Evolutionary conservation across 2,113 vertebrate genomes (phyloP).

Genomic region (Clupea harengus): DNA sequence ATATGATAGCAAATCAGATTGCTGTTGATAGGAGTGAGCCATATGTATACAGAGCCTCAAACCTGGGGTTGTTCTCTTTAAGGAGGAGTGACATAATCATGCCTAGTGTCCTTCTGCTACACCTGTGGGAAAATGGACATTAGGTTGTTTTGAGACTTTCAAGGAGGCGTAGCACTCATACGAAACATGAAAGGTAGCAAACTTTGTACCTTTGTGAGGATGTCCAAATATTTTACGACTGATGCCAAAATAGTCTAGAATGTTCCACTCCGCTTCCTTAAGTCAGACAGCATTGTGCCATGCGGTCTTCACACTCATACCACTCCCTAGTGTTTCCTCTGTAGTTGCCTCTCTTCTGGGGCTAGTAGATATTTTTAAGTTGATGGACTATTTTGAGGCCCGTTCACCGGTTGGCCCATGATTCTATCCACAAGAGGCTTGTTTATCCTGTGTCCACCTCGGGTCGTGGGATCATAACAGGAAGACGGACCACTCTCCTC

Average conservation of each 20-base stretch:
- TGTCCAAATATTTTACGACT: background rate
- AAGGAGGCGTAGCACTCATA: background rate
- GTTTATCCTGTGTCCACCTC: constrained; percentile 35
- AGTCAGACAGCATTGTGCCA: background rate
- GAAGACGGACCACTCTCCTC: constrained; percentile 51
- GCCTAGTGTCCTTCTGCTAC: background rate
- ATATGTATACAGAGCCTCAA: background rate
- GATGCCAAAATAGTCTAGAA: background rate
- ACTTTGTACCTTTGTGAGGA: background rate
- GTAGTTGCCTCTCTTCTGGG: constrained; percentile 16
- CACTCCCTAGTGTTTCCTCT: constrained; percentile 5
- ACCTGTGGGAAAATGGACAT: background rate
- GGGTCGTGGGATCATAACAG: constrained; percentile 54
- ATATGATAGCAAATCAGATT: background rate
- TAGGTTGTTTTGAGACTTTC: too few species aligned
- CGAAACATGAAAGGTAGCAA: background rate
- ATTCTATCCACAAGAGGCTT: constrained; percentile 25
- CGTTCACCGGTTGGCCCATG: constrained; percentile 16
- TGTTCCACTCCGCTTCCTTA: background rate
- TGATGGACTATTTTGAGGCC: constrained; percentile 33
- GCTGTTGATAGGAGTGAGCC: background rate
- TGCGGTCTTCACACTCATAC: background rate
- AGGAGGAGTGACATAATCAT: too few species aligned
- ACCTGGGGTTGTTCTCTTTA: background rate
- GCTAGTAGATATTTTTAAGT: constrained; percentile 12